phyloP scores from a whole-genome alignment of 2,797 vertebrate genomes.

The Jordanella pulchra region DNA sequence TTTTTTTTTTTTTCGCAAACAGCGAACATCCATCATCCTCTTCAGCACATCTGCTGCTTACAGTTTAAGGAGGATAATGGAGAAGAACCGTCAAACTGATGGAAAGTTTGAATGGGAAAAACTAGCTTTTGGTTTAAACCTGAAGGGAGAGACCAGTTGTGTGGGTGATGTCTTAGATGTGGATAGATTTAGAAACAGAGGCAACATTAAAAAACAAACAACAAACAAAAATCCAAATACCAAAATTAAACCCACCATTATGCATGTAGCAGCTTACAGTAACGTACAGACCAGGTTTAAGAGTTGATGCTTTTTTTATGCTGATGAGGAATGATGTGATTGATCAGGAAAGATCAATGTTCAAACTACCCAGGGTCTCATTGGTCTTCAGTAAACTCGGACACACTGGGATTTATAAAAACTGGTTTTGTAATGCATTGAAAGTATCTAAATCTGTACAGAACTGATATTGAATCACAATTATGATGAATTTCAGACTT shows the following conservation, averaged over 20 bases:
- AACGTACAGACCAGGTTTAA: not conserved
- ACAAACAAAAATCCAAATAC: not conserved
- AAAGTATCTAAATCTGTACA: no score
- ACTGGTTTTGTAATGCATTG: not conserved
- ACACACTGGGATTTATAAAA: not conserved
- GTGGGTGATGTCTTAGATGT: not conserved
- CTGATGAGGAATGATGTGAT: not conserved
- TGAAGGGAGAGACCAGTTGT: not conserved
- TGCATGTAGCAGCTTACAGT: not conserved
- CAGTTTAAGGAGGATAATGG: constrained; percentile 29
- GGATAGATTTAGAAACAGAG: not conserved
- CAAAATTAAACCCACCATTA: not conserved
- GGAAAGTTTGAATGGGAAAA: constrained; percentile 2
- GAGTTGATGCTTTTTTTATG: not conserved
- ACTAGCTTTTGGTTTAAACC: not conserved
- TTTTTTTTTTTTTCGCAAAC: constrained; percentile 18
- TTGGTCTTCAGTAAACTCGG: not conserved
- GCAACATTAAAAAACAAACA: not conserved
- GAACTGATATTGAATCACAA: no score
- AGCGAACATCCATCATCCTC: constrained; percentile 50
- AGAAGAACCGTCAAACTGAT: constrained; percentile 31
- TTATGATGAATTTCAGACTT: no score
- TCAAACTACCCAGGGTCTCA: not conserved
- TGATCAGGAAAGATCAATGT: not conserved
- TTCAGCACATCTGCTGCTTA: constrained; percentile 51